These are phyloP conservation scores for Leptinotarsa juncta DNA, from an alignment of 2,888 invertebrate species.

Conservation along the genomic window DNA sequence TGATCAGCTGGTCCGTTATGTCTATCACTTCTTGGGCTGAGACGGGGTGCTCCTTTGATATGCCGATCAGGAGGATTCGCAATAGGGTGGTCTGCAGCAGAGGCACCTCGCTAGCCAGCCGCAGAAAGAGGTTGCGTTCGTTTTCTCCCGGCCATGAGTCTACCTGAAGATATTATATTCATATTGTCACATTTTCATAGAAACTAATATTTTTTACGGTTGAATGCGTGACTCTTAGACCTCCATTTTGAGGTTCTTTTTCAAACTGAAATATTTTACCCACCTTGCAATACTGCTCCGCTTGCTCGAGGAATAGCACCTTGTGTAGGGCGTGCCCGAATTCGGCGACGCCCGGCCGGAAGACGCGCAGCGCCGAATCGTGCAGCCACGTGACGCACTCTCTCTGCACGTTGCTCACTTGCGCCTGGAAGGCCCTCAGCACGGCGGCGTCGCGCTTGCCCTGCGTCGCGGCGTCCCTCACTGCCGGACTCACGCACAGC, in stretches of 20 bases:
- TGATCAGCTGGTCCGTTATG: constrained; percentile 85
- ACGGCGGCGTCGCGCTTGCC: constrained; percentile 67
- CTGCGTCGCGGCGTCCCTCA: constrained; percentile 74
- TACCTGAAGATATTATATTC: constrained; percentile 26
- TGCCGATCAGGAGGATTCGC: constrained; percentile 84
- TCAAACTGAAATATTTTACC: background rate
- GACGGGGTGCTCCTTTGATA: constrained; percentile 80
- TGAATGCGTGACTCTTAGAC: too few species aligned
- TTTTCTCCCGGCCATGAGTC: constrained; percentile 75
- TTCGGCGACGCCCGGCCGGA: constrained; percentile 75
- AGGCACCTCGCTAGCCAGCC: constrained; percentile 90
- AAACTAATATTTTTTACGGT: too few species aligned
- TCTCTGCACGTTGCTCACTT: constrained; percentile 77
- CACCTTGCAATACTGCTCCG: constrained; percentile 84
- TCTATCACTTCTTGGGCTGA: constrained; percentile 87
- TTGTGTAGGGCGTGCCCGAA: constrained; percentile 84
- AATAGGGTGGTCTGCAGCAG: constrained; percentile 87
- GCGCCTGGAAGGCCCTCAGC: constrained; percentile 64
- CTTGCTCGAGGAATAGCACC: constrained; percentile 80
- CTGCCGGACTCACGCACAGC: constrained; percentile 79
- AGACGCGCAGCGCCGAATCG: constrained; percentile 80
- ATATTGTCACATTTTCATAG: too few species aligned
- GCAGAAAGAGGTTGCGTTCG: constrained; percentile 81
- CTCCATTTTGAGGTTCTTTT: too few species aligned
- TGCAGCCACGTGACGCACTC: constrained; percentile 92